Base-by-base conservation (phyloP, 1,140 invertebrate species). In the Halesus radiatus region DNA sequence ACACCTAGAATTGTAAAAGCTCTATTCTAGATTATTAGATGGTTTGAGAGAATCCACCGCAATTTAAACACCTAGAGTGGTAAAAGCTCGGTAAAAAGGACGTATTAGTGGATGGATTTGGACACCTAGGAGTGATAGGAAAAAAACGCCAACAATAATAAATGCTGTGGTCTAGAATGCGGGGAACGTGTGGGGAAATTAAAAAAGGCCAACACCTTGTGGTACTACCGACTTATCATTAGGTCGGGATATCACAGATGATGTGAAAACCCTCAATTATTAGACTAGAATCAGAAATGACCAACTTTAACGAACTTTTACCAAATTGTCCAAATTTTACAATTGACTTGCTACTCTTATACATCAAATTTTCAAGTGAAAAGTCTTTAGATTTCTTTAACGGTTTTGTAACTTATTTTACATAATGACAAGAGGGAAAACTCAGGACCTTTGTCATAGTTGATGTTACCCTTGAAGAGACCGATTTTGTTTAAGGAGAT, bases 181-280 rank as follows among this genome's bases (percentile, higher is more conserved):
- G 10, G 37, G 5, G 37, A 13, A 45, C 37, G 64, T 68, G 32
- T 70, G 53, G 72, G 75, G 32, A 29, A 78, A 81, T 78, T 78
- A 78, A 81, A 81, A 81, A 79, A 78, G 60, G 37, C 76, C 77
- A 81, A 81, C 76, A 81, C 78, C 80, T 81, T 75, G 62, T 20
- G 50, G 75, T 74, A 58, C 80, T 78, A 81, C 80, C 80, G 80
- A 76, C 73, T 76, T 81, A 66, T 81, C 76, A 81, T 81, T 81
- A 81, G 74, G 54, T 8, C 18, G 52, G 20, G 50, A 72, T 72
- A 72, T 72, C 68, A 72, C 68, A 53, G 68, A 53, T 23, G 45
- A 23, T 52, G 37, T 72, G 68, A 53, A 72, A 72, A 72, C 68
- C 68, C 50, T 52, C 45, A 72, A 72, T 72, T 72, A 72, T 72